Conservation (phyloP, 2,888 invertebrate species). For the Papilio gigon region DNA sequence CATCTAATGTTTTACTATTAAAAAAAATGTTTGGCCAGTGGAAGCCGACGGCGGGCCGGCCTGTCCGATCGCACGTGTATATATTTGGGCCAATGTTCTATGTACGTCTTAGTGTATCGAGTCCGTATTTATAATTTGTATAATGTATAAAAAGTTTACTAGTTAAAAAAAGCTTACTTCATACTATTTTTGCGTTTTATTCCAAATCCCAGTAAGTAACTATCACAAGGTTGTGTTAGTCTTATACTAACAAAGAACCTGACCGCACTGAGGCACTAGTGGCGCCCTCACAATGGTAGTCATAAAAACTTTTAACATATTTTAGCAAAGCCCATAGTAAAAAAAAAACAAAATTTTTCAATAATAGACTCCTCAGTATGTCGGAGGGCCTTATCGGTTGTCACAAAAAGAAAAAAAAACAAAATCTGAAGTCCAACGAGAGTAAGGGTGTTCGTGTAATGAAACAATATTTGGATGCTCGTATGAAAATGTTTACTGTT, state of each 20-base stretch:
- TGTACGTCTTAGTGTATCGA: conserved; percentile 64
- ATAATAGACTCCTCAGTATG: too few relatives aligned
- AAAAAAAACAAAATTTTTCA: too few relatives aligned
- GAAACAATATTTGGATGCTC: conserved; percentile 73
- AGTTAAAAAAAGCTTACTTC: conserved; percentile 78
- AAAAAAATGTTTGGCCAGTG: conserved; percentile 23
- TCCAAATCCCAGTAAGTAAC: conserved; percentile 17
- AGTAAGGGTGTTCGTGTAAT: conserved; percentile 46
- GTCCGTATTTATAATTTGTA: conserved; percentile 67
- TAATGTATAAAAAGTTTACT: conserved; percentile 73
- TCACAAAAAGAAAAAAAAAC: too few relatives aligned
- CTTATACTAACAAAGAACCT: neutral
- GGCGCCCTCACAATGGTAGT: too few relatives aligned
- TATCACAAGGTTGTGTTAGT: neutral
- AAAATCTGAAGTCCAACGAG: too few relatives aligned
- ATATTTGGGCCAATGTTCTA: conserved; percentile 61
- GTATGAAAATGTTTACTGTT: conserved; percentile 83
- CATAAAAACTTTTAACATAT: too few relatives aligned
- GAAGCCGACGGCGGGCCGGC: conserved; percentile 22
- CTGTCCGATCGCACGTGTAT: conserved; percentile 59
- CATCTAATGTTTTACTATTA: too few relatives aligned
- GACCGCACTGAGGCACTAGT: too few relatives aligned
- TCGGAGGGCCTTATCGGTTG: too few relatives aligned
- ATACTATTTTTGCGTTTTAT: conserved; percentile 67
- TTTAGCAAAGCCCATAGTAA: too few relatives aligned